Percentiles rank a stretch among this genome's conserved stretches.
Evolutionary conservation across 1,140 invertebrate species (phyloP).

Genomic region (Hydropsyche tenuis): DNA sequence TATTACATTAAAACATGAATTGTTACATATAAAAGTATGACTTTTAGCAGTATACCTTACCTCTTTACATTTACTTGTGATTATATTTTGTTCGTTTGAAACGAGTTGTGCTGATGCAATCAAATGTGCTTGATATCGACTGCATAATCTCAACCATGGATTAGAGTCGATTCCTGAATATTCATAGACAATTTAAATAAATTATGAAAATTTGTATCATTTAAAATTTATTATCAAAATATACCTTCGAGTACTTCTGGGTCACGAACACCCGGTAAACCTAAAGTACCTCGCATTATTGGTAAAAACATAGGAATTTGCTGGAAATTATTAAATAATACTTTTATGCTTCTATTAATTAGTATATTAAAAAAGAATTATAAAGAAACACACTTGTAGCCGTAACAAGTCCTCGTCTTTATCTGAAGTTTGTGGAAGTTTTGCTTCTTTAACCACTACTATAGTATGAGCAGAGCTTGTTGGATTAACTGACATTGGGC

Average conservation of each 20-base stretch:
- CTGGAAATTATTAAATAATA: slow-evolving; percentile 55
- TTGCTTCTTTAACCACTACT: slow-evolving; percentile 82
- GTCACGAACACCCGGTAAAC: slow-evolving; percentile 84
- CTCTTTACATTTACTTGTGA: slow-evolving; percentile 77
- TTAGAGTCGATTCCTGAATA: slow-evolving; percentile 63
- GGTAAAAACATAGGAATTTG: slow-evolving; percentile 91
- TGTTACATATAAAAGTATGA: no score
- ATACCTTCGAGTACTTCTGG: slow-evolving; percentile 84
- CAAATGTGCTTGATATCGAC: slow-evolving; percentile 79
- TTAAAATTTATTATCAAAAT: slow-evolving; percentile 8
- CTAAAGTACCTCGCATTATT: slow-evolving; percentile 88
- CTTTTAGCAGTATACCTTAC: slow-evolving; percentile 58
- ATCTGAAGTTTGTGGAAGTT: slow-evolving; percentile 66
- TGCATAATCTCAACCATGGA: slow-evolving; percentile 68
- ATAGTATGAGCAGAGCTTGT: slow-evolving; percentile 68
- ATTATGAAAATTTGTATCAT: neutral
- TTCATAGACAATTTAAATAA: neutral
- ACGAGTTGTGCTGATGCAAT: slow-evolving; percentile 74
- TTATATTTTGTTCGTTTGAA: slow-evolving; percentile 73
- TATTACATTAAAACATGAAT: neutral
- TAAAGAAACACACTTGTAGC: slow-evolving; percentile 65
- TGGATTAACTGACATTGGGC: slow-evolving; percentile 47
- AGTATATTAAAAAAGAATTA: slow-evolving; percentile 23
- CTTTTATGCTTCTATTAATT: neutral
- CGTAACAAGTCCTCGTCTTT: slow-evolving; percentile 83